Percentiles rank a stretch among this genome's conserved stretches.
Conservation (phyloP, 2,113 vertebrate genomes). For the Ceyx margarethae region DNA sequence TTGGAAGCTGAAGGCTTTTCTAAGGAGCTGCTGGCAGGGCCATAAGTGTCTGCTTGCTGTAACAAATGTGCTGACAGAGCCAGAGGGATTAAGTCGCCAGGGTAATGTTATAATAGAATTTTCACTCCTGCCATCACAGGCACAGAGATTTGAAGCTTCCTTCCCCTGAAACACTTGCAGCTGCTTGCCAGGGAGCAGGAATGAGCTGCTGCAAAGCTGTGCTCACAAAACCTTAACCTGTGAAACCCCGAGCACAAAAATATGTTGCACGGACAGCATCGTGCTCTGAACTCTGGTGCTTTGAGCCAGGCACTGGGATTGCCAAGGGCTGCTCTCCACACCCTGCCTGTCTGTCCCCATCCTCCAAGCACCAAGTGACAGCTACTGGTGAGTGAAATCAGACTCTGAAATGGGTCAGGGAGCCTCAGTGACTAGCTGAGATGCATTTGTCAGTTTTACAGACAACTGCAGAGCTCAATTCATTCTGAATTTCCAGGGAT, state of each 20-base stretch:
- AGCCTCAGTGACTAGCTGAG: neutral
- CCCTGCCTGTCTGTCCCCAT: neutral
- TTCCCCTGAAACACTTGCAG: neutral
- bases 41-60: neutral
- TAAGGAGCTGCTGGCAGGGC: constrained; percentile 40
- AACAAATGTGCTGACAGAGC: constrained; percentile 53
- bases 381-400: neutral
- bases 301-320: neutral
- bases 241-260: neutral
- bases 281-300: neutral
- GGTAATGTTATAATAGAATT: constrained; percentile 35
- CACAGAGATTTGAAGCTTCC: constrained; percentile 30
- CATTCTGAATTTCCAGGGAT: neutral
- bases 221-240: neutral
- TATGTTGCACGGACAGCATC: neutral
- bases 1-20: constrained; percentile 12
- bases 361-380: neutral
- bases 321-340: neutral
- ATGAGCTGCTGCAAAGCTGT: neutral
- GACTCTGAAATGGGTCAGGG: neutral
- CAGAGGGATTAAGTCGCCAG: neutral
- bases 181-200: constrained; percentile 9
- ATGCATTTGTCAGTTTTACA: neutral
- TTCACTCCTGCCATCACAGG: neutral
- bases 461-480: neutral